A percentile compares a stretch with the other conserved stretches of the same genome.
Evolutionary conservation across 2,113 vertebrate species (phyloP).

Genomic region (Oreochromis tanganicae): DNA sequence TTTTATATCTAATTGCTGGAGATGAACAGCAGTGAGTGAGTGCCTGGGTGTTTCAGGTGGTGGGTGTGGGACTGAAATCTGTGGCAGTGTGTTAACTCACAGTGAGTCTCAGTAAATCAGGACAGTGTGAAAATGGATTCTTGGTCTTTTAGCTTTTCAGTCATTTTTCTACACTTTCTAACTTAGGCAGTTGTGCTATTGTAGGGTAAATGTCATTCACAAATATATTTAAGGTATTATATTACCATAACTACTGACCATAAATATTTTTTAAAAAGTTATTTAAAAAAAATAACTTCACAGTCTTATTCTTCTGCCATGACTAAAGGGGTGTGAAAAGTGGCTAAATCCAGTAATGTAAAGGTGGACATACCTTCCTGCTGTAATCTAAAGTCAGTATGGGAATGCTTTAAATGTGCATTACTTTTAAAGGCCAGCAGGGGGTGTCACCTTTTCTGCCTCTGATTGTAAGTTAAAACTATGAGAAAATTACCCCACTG

Average conservation of each 20-base stretch:
- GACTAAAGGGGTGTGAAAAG: neutral
- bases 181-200: neutral
- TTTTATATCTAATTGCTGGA: constrained; percentile 75
- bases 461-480: neutral
- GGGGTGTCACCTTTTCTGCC: neutral
- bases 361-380: neutral
- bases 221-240: neutral
- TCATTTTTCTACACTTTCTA: neutral
- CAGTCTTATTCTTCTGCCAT: neutral
- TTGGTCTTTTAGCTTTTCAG: neutral
- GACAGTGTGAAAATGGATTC: neutral
- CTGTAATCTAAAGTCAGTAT: neutral
- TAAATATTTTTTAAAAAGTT: neutral
- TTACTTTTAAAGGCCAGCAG: neutral
- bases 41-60: constrained; percentile 54
- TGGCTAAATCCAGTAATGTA: neutral
- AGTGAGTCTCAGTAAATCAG: constrained; percentile 21
- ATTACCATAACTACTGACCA: neutral
- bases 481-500: neutral
- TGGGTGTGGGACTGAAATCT: constrained; percentile 52
- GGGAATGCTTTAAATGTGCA: neutral
- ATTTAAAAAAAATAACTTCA: neutral
- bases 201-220: neutral
- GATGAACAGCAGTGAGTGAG: constrained; percentile 62
- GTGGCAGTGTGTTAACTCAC: constrained; percentile 45